A percentile compares a stretch with the other conserved stretches of the same genome.
Evolutionary conservation across 2,888 invertebrate genomes (phyloP).

Genomic region (Phortica magna): DNA sequence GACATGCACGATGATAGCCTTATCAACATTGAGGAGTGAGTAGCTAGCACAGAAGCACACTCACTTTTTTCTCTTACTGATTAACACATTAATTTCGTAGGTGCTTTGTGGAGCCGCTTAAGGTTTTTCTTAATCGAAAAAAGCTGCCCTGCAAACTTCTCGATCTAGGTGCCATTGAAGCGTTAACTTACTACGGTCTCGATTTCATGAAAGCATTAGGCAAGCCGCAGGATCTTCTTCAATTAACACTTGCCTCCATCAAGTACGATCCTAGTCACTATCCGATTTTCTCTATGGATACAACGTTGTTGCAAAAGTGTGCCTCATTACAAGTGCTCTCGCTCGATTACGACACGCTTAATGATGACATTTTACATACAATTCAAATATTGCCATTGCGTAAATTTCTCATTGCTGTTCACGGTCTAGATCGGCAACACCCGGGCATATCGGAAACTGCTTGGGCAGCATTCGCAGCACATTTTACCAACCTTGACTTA

Average conservation of each 20-base stretch:
- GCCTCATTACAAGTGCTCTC: constrained; percentile 80
- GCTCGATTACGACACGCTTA: constrained; percentile 76
- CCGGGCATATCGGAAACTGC: constrained; percentile 82
- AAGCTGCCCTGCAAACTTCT: constrained; percentile 71
- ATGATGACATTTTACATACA: constrained; percentile 74
- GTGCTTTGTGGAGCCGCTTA: constrained; percentile 76
- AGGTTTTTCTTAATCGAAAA: constrained; percentile 74
- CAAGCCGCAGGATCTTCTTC: constrained; percentile 80
- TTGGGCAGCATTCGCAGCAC: constrained; percentile 81
- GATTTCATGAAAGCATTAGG: constrained; percentile 76
- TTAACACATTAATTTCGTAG: constrained; percentile 50
- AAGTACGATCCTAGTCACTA: constrained; percentile 86
- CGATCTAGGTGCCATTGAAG: constrained; percentile 77
- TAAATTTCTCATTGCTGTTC: constrained; percentile 84
- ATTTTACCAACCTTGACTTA: constrained; percentile 74
- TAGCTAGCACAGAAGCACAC: not conserved
- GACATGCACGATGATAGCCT: constrained; percentile 72
- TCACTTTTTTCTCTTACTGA: not conserved
- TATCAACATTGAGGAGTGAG: constrained; percentile 76
- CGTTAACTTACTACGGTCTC: constrained; percentile 74
- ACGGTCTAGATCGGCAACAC: constrained; percentile 83
- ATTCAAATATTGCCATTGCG: constrained; percentile 78
- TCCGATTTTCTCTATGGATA: constrained; percentile 79
- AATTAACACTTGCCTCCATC: constrained; percentile 85
- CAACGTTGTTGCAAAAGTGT: constrained; percentile 81